Conservation (phyloP, 2,888 invertebrate genomes). For the Amphimallon solstitiale region DNA sequence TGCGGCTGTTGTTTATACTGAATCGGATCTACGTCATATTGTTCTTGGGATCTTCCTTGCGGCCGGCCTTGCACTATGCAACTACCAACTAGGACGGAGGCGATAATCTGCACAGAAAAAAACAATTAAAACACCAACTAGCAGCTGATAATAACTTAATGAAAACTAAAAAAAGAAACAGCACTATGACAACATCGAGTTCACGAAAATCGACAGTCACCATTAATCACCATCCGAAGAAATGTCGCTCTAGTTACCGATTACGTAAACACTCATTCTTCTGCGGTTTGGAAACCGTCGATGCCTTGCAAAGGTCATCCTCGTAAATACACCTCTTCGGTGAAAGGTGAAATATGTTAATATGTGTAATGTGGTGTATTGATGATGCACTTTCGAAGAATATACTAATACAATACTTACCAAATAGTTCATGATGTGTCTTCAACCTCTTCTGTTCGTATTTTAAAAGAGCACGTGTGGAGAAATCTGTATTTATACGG, state of each 20-base stretch:
- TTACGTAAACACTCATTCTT: no score
- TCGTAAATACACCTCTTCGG: no score
- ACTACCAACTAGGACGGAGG: conserved; percentile 39
- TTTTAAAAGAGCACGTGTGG: conserved; percentile 46
- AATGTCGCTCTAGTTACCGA: no score
- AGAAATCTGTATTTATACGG: conserved; percentile 52
- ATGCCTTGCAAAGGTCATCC: background rate
- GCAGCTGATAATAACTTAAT: background rate
- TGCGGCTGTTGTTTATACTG: conserved; percentile 46
- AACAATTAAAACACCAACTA: conserved; percentile 26
- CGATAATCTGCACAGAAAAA: conserved; percentile 11
- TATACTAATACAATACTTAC: no score
- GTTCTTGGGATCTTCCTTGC: conserved; percentile 46
- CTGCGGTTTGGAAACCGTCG: background rate
- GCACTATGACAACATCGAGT: no score
- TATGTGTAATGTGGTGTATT: background rate
- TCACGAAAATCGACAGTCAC: no score
- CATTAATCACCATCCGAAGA: no score
- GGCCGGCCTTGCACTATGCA: conserved; percentile 45
- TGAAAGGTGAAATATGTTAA: conserved; percentile 32
- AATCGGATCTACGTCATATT: conserved; percentile 49
- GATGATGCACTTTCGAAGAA: no score
- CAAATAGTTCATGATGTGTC: conserved; percentile 49
- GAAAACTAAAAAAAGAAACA: no score
- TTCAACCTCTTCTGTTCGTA: conserved; percentile 40